Base-by-base conservation (phyloP, 2,797 vertebrate genomes). In the Sternarchorhynchus goeldii region DNA sequence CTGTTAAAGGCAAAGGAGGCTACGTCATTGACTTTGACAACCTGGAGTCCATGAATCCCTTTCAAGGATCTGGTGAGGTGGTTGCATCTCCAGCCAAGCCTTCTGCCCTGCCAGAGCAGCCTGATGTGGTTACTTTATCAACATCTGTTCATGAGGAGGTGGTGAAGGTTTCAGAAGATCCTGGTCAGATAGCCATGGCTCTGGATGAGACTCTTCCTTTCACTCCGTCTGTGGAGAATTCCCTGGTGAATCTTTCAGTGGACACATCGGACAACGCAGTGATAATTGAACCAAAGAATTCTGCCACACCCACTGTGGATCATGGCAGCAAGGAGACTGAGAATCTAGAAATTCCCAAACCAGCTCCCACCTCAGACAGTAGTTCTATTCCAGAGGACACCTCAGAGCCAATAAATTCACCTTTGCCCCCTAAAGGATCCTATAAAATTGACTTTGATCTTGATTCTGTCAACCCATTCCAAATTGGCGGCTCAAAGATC, bases 141-240 rank as follows among this genome's bases (percentile, higher is more conserved):
- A n/a, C 68, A 3, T 73, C 56, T 39, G 32, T 65, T 12, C 25
- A 16, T 6, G 73, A 74, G 21, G 16, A 71, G 7, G 25, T 60
- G 31, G 80, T 81, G 50, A 75, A 63, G 2, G 21, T 76, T 4
- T 20, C 2, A 0, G 83, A 87, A 4, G 84, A 90, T 25, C 67
- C 39, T 0, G 36, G 41, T 59, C 82, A 85, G 76, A 66, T n/a
- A 0, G 86, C 90, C 55, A 31, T 73, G 0, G 80, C 76, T 21
- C 83, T 93, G 5, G 92, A 94, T 3, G 92, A 94, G 67, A 94
- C 93, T 0, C 90, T 94, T 68, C 92, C 92, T 0, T 89, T 92
- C 73, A 84, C 25, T 2, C 75, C 62, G 0, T 93, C 91, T 2
- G 80, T 90, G 25, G 92, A 94, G 29, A 92, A 90, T 84, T 93